A percentile compares a stretch with the other conserved stretches of the same genome.
Conservation (phyloP, 2,888 invertebrate species). For the Galeruca laticollis region DNA sequence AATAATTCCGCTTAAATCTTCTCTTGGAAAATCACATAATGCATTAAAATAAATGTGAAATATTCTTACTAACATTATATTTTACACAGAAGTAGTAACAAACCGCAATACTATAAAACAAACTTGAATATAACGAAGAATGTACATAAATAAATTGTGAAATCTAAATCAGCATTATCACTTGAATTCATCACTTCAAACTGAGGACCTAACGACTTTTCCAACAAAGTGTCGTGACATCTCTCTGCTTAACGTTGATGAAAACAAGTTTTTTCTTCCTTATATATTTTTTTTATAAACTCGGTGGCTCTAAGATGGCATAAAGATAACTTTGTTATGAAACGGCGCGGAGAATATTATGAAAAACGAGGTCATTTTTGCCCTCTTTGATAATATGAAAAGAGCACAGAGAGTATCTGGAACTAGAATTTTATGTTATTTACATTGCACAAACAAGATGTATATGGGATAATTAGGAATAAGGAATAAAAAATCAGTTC, state of each 20-base stretch:
- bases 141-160: constrained; percentile 4
- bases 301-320: constrained; percentile 22
- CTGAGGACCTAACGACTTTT: constrained; percentile 25
- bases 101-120: no score
- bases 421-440: no score
- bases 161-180: constrained; percentile 30
- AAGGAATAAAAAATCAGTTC: no score
- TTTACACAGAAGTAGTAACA: no score
- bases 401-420: not conserved
- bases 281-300: constrained; percentile 18
- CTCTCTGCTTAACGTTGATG: constrained; percentile 21
- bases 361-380: constrained; percentile 16
- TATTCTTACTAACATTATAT: no score
- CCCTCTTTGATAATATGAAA: not conserved
- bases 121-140: not conserved
- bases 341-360: constrained; percentile 9
- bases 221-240: constrained; percentile 30
- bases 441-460: no score
- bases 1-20: no score
- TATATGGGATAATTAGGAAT: no score
- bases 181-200: constrained; percentile 21
- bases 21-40: no score
- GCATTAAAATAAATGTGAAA: no score
- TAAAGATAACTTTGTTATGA: constrained; percentile 23
- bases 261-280: constrained; percentile 20